Base-by-base conservation (phyloP, 2,113 vertebrate genomes). In the Erythrolamprus reginae region DNA sequence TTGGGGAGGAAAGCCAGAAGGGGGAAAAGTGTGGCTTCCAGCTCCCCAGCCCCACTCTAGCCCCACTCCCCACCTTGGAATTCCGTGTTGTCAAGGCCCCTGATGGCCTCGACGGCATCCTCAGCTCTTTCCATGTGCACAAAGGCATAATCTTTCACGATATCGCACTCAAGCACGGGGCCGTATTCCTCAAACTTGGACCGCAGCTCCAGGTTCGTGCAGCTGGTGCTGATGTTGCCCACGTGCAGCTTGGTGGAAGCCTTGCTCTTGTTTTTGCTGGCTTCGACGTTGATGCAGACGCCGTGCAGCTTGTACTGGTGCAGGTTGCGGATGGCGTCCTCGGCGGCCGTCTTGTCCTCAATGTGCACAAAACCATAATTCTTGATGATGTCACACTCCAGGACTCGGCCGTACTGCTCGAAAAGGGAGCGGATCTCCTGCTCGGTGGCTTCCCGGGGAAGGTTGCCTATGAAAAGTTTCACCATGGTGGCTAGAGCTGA, bases 291-390 rank as follows among this genome's bases (percentile, higher is more conserved):
- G 97, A 99, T 98, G 89, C 98, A 97, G 93, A 99, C 97, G 1
- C 98, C 98, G 5, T 99, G 99, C 0, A 99, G 97, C 96, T 99
- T 98, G 85, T 99, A 99, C 90, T 99, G 98, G 94, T 99, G 98
- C 82, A 99, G 98, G 96, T 98, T 98, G 70, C 97, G 96, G 33
- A 99, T 99, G 94, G 99, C 99, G 90, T 99, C 98, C 53, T 99
- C 98, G 0, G 99, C 98, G 15, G 98, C 98, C 0, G 98, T 95
- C 91, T 98, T 98, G 95, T 98, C 97, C 82, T 99, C 98, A 96
- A 99, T 99, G 96, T 99, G 98, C 90, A 99, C 99, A 88, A 99
- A 99, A 88, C 98, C 99, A 85, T 98, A 99, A 95, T 99, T 99
- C 96, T 99, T 99, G 94, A 99, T 98, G 92, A 99, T 98, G 90